A percentile compares a stretch with the other conserved stretches of the same genome.
Evolutionary conservation across 2,888 invertebrate species (phyloP).

Genomic region (Epinotia bilunana): DNA sequence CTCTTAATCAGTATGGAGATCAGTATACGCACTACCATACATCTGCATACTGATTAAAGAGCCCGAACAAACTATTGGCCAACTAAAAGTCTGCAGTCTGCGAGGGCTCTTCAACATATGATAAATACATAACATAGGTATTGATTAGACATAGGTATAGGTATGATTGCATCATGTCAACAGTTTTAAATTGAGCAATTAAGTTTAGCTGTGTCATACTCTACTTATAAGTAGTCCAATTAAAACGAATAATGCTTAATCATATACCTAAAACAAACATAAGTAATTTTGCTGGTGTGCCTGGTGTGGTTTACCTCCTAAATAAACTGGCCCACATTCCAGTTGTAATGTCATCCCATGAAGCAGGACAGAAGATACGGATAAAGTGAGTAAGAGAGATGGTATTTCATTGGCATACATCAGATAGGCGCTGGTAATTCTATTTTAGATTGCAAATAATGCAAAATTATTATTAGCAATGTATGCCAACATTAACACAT

Average conservation of each 20-base stretch:
- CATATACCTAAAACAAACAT: neutral
- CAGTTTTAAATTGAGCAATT: conserved; percentile 7
- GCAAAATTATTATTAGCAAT: conserved; percentile 19
- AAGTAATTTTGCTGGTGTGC: conserved; percentile 5
- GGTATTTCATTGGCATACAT: neutral
- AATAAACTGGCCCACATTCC: conserved; percentile 27
- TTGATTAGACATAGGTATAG: no score
- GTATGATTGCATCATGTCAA: neutral
- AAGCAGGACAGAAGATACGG: conserved; percentile 4
- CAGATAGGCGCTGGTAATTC: conserved; percentile 27
- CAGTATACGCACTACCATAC: no score
- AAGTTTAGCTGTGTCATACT: neutral
- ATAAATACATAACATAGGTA: neutral
- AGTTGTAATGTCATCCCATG: conserved; percentile 30
- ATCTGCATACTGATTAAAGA: no score
- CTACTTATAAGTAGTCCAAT: neutral
- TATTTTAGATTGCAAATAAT: conserved; percentile 25
- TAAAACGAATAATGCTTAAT: neutral
- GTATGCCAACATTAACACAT: conserved; percentile 23
- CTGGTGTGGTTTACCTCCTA: conserved; percentile 31
- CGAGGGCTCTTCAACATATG: no score
- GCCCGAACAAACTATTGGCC: no score
- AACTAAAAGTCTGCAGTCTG: no score
- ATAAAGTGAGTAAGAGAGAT: conserved; percentile 19
- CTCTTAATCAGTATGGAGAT: no score